Evolutionary conservation across 2,888 invertebrate genomes (phyloP).

Genomic region (Megalurothrips usitatus): DNA sequence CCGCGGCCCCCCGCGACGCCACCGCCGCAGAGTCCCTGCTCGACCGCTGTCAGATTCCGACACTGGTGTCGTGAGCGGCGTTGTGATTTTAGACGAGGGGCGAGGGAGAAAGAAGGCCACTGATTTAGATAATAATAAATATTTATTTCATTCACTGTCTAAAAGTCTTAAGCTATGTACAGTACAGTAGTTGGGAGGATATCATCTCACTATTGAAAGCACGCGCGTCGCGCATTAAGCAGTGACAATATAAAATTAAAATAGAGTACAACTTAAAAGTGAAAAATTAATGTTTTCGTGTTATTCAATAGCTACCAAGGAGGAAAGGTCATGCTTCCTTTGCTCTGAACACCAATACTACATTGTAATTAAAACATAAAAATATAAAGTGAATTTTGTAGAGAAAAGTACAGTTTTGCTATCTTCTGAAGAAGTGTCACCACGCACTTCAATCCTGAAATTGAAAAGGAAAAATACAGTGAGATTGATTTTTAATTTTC

Average conservation of each 20-base stretch:
- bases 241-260: background rate
- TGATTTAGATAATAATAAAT: too few species aligned
- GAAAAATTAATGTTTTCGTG: background rate
- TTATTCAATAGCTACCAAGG: conserved; percentile 2
- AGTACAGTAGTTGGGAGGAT: too few species aligned
- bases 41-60: background rate
- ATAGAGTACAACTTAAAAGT: too few species aligned
- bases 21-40: background rate
- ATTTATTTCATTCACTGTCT: too few species aligned
- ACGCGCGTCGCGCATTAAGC: background rate
- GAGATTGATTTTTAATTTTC: background rate
- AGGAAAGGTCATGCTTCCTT: background rate
- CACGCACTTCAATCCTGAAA: background rate
- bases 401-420: background rate
- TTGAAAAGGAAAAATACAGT: background rate
- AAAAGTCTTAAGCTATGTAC: too few species aligned
- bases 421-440: background rate
- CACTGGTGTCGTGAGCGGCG: background rate
- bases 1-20: too few species aligned
- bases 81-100: too few species aligned
- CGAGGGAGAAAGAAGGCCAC: too few species aligned
- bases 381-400: background rate
- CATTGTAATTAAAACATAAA: background rate
- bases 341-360: background rate
- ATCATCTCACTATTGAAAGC: too few species aligned